Base-by-base conservation (phyloP, 2,797 vertebrate species). In the Rhinophrynus dorsalis region DNA sequence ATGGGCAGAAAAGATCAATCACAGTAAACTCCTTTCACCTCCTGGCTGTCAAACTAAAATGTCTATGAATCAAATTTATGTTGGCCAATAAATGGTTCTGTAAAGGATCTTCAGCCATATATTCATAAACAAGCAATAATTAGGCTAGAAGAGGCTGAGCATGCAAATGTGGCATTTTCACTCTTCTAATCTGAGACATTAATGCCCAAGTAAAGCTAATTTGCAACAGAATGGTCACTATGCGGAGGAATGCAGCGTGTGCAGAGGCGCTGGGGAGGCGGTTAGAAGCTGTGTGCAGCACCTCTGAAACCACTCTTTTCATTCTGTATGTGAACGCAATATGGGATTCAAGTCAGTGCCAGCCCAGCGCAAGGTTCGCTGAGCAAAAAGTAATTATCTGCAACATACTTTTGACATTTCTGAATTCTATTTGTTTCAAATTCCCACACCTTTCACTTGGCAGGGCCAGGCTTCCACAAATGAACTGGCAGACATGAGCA, bases 371-470 rank as follows among this genome's bases (percentile, higher is more conserved):
- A 71, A 62, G 60, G 42, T 57, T 58, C 60, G 47, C 44, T 57
- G 52, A 64, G 29, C 60, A 72, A 72, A n/a, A 72, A 64, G 68
- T 58, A 72, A 72, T 72, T 72, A 65, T 57, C 42, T 52, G 2
- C 60, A 64, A 57, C 51, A 50, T 51, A 57, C 37, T 57, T 72
- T 47, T 69, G 67, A 72, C 60, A 72, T 72, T 72, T 58, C 40
- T 45, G n/a, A 64, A 64, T 50, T 64, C 23, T 64, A 58, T 64
- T 57, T 72, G 63, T 61, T 50, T 65, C 54, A 38, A 18, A 64
- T 72, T 50, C 52, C 18, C 24, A 50, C 52, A 58, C 60, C 51
- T 57, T 72, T 57, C 42, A 50, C 37, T 8, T 64, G 68, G 60
- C 60, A 57, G 18, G 10, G 32, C 45, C 10, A 9, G 15, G 40